These are phyloP conservation scores for Perdix hodgsoniae DNA, from an alignment of 2,797 vertebrate genomes.

Conservation along the genomic window DNA sequence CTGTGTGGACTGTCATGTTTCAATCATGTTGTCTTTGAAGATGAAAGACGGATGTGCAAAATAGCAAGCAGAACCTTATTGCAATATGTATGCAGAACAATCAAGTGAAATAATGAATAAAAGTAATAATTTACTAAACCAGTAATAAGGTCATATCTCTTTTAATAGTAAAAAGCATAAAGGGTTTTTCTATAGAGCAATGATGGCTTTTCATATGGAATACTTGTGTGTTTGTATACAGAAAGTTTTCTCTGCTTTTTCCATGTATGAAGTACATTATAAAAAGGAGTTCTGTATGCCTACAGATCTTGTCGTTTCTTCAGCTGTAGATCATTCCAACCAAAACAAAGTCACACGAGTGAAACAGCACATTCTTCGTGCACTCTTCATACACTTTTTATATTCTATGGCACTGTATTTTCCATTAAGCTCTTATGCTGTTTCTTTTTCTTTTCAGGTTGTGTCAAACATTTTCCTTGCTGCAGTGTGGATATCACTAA, in stretches of 20 bases:
- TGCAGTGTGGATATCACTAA: slow-evolving; percentile 79
- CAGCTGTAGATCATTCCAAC: background rate
- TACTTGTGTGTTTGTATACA: too few relatives aligned
- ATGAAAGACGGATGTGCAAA: background rate
- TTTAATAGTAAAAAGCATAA: background rate
- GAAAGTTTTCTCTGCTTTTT: background rate
- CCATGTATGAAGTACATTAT: background rate
- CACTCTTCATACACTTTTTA: background rate
- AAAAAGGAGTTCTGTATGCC: background rate
- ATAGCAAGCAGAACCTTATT: background rate
- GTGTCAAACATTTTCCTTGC: slow-evolving; percentile 76
- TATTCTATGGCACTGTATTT: background rate
- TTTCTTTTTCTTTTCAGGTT: slow-evolving; percentile 69
- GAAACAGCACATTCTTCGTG: background rate
- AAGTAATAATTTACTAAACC: background rate
- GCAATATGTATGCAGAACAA: background rate
- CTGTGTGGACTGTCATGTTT: background rate
- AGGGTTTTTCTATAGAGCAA: background rate
- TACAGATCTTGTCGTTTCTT: background rate
- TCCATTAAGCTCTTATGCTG: background rate
- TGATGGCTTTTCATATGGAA: background rate
- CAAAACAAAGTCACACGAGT: background rate
- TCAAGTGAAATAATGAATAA: background rate
- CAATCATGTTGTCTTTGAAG: background rate
- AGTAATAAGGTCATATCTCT: background rate